Evolutionary conservation across 2,888 invertebrate genomes (phyloP).

Genomic region (Rotaria macrura): DNA sequence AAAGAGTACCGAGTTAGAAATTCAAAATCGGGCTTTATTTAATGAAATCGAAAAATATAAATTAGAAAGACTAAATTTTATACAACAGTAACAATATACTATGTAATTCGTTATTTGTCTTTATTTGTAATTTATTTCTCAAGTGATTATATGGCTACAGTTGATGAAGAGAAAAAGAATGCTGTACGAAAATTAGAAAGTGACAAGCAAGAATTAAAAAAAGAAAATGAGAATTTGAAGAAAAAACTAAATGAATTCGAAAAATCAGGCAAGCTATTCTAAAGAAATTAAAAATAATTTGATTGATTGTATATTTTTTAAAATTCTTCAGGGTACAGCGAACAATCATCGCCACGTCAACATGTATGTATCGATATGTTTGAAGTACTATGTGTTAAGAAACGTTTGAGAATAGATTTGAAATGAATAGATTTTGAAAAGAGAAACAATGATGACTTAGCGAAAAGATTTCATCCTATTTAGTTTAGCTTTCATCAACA

Average conservation of each 20-base stretch:
- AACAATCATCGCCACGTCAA: neutral
- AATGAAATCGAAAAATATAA: neutral
- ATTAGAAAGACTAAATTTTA: neutral
- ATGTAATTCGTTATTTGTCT: neutral
- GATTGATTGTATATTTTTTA: neutral
- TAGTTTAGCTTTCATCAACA: too few species aligned
- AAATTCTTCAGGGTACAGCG: neutral
- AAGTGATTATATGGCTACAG: neutral
- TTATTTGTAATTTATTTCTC: neutral
- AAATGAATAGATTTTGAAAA: too few species aligned
- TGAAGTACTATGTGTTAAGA: too few species aligned
- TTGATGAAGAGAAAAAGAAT: constrained; percentile 10
- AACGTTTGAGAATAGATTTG: too few species aligned
- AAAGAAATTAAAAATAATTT: too few species aligned
- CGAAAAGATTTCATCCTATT: too few species aligned
- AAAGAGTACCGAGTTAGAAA: neutral
- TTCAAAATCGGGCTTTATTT: neutral
- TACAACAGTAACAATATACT: neutral
- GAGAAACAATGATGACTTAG: too few species aligned
- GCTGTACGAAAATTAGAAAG: neutral
- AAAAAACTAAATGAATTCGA: neutral
- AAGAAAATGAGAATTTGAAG: neutral
- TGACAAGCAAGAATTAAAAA: neutral
- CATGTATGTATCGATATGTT: neutral
- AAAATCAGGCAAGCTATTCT: neutral